phyloP scores from a whole-genome alignment of 2,888 invertebrate species.

The Nephrotoma guestfalica region DNA sequence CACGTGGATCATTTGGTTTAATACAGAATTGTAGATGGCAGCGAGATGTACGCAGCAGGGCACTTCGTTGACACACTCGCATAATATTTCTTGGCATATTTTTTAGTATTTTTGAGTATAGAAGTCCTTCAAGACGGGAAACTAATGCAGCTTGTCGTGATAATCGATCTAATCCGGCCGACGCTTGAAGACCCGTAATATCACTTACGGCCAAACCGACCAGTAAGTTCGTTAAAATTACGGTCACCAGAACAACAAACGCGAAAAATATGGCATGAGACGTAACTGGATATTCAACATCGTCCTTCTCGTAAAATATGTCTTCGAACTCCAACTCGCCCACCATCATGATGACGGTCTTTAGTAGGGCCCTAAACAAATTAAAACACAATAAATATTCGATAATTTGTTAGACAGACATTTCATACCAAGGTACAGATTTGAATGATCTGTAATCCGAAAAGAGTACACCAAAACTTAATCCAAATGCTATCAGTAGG shows the following conservation, averaged over 20 bases:
- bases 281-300: slow-evolving; percentile 52
- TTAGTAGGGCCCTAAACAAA: slow-evolving; percentile 37
- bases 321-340: slow-evolving; percentile 77
- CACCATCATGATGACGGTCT: slow-evolving; percentile 80
- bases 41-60: slow-evolving; percentile 58
- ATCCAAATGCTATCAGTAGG: slow-evolving; percentile 61
- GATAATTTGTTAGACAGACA: neutral
- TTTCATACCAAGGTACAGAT: slow-evolving; percentile 35
- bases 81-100: slow-evolving; percentile 50
- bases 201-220: slow-evolving; percentile 78
- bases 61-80: slow-evolving; percentile 51
- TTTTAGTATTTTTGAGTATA: slow-evolving; percentile 59
- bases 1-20: slow-evolving; percentile 69
- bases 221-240: slow-evolving; percentile 68
- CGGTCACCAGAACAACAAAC: slow-evolving; percentile 65
- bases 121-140: slow-evolving; percentile 66
- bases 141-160: slow-evolving; percentile 71
- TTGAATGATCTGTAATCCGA: slow-evolving; percentile 58
- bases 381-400: neutral
- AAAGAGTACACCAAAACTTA: slow-evolving; percentile 71
- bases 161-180: slow-evolving; percentile 63
- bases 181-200: slow-evolving; percentile 65
- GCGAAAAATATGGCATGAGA: slow-evolving; percentile 60
- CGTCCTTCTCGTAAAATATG: slow-evolving; percentile 50
- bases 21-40: slow-evolving; percentile 59